Base-by-base conservation (phyloP, 2,797 vertebrate species). In the Pyrocephalus nanus region DNA sequence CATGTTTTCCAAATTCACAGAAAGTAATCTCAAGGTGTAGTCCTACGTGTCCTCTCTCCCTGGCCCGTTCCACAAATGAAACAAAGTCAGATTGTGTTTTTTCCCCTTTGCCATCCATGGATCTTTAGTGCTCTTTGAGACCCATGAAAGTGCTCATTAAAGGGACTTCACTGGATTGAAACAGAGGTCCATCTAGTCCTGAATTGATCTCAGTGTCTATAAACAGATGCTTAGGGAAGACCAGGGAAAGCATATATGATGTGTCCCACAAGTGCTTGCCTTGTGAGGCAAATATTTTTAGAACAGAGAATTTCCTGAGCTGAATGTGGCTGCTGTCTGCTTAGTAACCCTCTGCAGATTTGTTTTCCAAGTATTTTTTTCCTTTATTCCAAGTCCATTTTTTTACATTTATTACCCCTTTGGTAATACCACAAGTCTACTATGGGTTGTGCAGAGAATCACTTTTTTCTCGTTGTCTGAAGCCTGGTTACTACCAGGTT, bases 281-380 rank as follows among this genome's bases (percentile, higher is more conserved):
- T 82, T 90, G 26, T 73, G 23, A 90, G 48, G 73, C 71, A 48
- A 61, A 80, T 92, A 92, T 91, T 95, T 96, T 95, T 83, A 95
- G 85, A 76, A 85, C 26, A 67, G 87, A 92, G 71, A 91, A 83
- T 94, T 96, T 95, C 88, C 88, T 91, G 90, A 95, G 58, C 73
- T 88, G 75, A 61, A 95, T 71, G 47, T 40, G 57, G 38, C 61
- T 45, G 23, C 79, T 91, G 54, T 69, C 65, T 74, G 50, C 85
- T 75, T 66, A 51, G 50, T 57, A 88, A 78, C 22, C 9, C 45
- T 34, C 45, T 51, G 66, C 23, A 72, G 47, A 32, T 86, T 74
- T 84, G 12, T 90, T 83, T 90, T 79, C 54, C 51, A 78, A 78
- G 22, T 54, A 61, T 54, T 90, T 83, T 92, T 78, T 47, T 2